These are phyloP conservation scores for Nomia melanderi DNA, from an alignment of 1,140 invertebrate species.

Conservation along the genomic window DNA sequence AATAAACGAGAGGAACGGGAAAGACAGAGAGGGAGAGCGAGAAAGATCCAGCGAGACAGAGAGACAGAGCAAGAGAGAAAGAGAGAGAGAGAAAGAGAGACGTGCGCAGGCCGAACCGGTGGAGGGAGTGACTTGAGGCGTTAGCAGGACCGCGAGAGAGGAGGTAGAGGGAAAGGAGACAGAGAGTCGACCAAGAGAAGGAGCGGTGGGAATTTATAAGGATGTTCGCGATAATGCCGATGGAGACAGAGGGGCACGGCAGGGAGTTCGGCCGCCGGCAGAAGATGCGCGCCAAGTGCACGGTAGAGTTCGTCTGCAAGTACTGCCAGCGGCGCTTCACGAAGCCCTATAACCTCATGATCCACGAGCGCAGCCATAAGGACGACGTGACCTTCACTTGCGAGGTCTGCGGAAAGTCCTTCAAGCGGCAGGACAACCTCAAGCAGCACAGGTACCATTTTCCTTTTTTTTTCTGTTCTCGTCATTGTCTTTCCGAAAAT, in stretches of 20 bases:
- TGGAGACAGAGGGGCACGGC: conserved; percentile 94
- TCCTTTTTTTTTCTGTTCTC: too few species aligned
- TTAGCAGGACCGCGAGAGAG: conserved; percentile 54
- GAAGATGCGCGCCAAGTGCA: conserved; percentile 95
- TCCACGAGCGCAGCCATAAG: conserved; percentile 99
- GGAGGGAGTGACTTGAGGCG: conserved; percentile 65
- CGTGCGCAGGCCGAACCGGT: conserved; percentile 38
- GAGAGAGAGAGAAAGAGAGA: conserved; percentile 49
- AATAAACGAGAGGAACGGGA: conserved; percentile 47
- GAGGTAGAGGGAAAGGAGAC: conserved; percentile 63
- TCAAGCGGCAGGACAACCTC: conserved; percentile 97
- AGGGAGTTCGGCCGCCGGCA: conserved; percentile 92
- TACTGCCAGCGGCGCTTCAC: conserved; percentile 99
- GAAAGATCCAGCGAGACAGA: conserved; percentile 43
- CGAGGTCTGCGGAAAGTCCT: conserved; percentile 99
- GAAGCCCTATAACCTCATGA: conserved; percentile 99
- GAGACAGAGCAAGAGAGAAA: conserved; percentile 45
- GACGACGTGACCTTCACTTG: conserved; percentile 98
- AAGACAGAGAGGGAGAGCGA: conserved; percentile 42
- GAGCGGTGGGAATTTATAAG: conserved; percentile 81
- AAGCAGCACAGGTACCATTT: conserved; percentile 93
- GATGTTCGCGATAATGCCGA: conserved; percentile 89
- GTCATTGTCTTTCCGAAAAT: too few species aligned
- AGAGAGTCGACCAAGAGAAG: conserved; percentile 76
- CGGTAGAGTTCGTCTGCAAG: conserved; percentile 97